Evolutionary conservation across 2,113 vertebrate species (phyloP).

Genomic region (Hippolais icterina): DNA sequence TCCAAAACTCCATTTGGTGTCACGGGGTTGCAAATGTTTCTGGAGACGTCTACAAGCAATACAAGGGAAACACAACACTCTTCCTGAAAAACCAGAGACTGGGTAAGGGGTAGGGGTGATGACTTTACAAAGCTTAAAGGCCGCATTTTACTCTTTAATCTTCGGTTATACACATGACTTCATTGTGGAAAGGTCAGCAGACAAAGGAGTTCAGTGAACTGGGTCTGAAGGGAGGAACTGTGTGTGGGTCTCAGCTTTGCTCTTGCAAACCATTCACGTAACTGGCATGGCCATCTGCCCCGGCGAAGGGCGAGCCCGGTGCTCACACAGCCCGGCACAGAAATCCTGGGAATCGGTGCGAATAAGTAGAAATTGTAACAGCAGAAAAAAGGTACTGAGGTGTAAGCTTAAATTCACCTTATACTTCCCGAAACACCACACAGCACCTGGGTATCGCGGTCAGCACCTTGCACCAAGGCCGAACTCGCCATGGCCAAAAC

Average conservation of each 20-base stretch:
- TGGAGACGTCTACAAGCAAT: background rate
- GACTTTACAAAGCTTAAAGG: background rate
- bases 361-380: background rate
- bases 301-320: accelerated
- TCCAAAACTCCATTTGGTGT: background rate
- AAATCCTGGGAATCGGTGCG: accelerated
- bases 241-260: background rate
- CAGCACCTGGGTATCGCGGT: accelerated
- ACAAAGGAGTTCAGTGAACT: background rate
- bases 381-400: accelerated
- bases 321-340: accelerated
- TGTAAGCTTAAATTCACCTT: background rate
- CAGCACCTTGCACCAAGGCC: accelerated
- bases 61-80: background rate
- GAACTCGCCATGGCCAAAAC: accelerated
- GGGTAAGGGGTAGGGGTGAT: background rate
- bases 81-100: background rate
- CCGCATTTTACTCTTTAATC: conserved; percentile 22
- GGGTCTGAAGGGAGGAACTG: background rate
- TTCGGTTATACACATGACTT: conserved; percentile 15
- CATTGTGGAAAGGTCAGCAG: conserved; percentile 1
- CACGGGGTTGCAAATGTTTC: background rate
- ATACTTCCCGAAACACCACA: accelerated
- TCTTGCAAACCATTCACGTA: background rate
- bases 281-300: accelerated